Conservation (phyloP, 2,888 invertebrate species). For the Heliconius ethilla region DNA sequence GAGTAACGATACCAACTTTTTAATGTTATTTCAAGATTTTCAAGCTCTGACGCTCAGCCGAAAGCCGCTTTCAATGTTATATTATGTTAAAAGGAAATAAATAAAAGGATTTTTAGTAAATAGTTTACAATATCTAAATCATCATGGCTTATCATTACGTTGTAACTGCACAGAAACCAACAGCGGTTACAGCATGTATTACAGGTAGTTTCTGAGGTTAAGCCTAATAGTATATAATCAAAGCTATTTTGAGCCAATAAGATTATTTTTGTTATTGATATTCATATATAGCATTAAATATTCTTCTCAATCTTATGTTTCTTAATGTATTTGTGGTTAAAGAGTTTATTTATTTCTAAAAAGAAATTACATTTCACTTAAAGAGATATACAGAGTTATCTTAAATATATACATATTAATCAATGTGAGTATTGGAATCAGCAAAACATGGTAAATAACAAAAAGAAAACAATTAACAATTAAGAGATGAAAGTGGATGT, state of each 20-base stretch:
- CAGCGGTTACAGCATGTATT: conserved; percentile 96
- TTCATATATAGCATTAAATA: conserved; percentile 4
- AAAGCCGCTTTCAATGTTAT: conserved; percentile 25
- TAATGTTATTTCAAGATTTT: too few relatives aligned
- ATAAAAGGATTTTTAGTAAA: conserved; percentile 39
- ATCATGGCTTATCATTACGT: conserved; percentile 96
- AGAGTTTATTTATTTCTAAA: too few relatives aligned
- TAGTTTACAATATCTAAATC: conserved; percentile 33
- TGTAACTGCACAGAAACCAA: conserved; percentile 99
- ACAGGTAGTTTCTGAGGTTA: conserved; percentile 87
- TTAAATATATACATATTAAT: too few relatives aligned
- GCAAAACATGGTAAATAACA: too few relatives aligned
- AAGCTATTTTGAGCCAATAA: conserved; percentile 31
- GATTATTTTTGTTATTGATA: too few relatives aligned
- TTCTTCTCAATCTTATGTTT: neutral
- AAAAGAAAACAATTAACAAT: too few relatives aligned
- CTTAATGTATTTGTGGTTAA: neutral
- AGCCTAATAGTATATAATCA: conserved; percentile 46
- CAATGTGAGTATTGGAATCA: too few relatives aligned
- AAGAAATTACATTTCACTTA: too few relatives aligned
- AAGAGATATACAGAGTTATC: too few relatives aligned
- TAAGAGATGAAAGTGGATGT: too few relatives aligned
- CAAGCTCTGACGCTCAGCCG: conserved; percentile 41
- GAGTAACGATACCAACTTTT: too few relatives aligned
- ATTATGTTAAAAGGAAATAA: conserved; percentile 42